A percentile compares a stretch with the other conserved stretches of the same genome.
Conservation (phyloP, 2,797 vertebrate species). For the Anguilla anguilla region DNA sequence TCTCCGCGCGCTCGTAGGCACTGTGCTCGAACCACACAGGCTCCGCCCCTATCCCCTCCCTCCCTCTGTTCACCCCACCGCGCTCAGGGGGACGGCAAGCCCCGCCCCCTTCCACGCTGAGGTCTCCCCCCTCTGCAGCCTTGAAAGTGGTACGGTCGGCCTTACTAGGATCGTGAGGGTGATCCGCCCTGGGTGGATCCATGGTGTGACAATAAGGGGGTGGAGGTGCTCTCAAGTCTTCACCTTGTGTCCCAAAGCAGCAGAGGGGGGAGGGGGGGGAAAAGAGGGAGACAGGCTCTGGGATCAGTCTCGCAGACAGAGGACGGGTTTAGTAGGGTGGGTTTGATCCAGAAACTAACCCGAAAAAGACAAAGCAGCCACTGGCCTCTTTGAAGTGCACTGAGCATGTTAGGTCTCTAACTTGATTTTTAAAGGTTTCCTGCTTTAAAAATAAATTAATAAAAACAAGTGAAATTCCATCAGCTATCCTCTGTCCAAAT, state of each 20-base stretch:
- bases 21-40: conserved; percentile 57
- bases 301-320: conserved; percentile 37
- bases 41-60: conserved; percentile 54
- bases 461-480: not conserved
- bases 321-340: not conserved
- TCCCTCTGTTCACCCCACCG: conserved; percentile 45
- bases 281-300: conserved; percentile 46
- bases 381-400: not conserved
- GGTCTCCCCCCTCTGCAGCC: conserved; percentile 16
- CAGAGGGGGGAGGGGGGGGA: conserved; percentile 40
- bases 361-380: not conserved
- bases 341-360: conserved; percentile 17
- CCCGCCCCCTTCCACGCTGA: conserved; percentile 46
- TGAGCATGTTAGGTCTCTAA: not conserved
- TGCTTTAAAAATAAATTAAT: not conserved
- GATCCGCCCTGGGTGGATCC: conserved; percentile 54
- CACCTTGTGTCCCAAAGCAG: conserved; percentile 39
- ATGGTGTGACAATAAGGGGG: conserved; percentile 41
- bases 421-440: not conserved
- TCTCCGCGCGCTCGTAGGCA: conserved; percentile 55
- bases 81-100: conserved; percentile 57
- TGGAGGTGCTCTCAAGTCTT: conserved; percentile 46
- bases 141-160: conserved; percentile 37
- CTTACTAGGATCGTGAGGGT: conserved; percentile 36
- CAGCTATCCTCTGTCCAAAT: not conserved